These are phyloP conservation scores for Agrotis clavis DNA, from an alignment of 2,888 invertebrate species.

Conservation along the genomic window DNA sequence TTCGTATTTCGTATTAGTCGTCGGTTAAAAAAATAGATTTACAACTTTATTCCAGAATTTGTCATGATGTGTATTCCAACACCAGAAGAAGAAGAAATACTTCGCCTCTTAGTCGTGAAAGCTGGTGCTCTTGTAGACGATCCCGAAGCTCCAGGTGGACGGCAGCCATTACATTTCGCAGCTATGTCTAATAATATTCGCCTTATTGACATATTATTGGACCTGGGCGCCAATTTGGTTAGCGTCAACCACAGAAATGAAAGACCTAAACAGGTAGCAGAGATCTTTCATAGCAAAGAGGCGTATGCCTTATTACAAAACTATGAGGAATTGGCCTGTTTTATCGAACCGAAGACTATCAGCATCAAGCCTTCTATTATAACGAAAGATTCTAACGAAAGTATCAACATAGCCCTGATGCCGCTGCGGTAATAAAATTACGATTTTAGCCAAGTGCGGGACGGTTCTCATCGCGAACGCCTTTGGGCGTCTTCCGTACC, in stretches of 20 bases:
- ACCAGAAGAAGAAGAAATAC: constrained; percentile 78
- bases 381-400: too few species aligned
- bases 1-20: too few species aligned
- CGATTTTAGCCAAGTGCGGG: too few species aligned
- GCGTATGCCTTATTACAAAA: constrained; percentile 71
- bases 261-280: constrained; percentile 84
- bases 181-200: constrained; percentile 86
- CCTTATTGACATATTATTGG: constrained; percentile 79
- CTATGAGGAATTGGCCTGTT: constrained; percentile 41
- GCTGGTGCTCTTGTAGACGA: constrained; percentile 81
- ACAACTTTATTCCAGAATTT: constrained; percentile 75
- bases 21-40: too few species aligned
- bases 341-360: neutral
- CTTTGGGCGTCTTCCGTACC: too few species aligned
- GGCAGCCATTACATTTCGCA: constrained; percentile 88
- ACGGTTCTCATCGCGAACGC: too few species aligned
- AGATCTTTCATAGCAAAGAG: constrained; percentile 76
- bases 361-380: neutral
- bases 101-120: constrained; percentile 79
- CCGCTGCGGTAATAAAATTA: too few species aligned
- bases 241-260: constrained; percentile 79
- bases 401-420: too few species aligned
- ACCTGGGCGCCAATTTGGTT: constrained; percentile 80
- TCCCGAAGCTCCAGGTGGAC: constrained; percentile 79
- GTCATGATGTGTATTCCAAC: constrained; percentile 83